A percentile compares a stretch with the other conserved stretches of the same genome.
Evolutionary conservation across 2,888 invertebrate species (phyloP).

Genomic region (Agrotis ipsilon): DNA sequence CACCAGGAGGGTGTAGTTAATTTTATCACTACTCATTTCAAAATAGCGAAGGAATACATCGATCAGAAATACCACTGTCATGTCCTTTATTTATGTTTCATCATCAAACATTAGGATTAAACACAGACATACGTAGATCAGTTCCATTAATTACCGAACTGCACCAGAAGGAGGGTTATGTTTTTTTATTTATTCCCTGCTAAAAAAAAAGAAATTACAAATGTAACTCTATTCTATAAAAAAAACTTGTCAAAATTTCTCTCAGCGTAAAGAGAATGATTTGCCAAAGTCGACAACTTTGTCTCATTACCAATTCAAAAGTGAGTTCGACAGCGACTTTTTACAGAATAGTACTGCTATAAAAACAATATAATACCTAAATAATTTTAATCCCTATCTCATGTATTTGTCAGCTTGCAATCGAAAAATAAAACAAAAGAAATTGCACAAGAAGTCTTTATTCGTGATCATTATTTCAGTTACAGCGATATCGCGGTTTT

Average conservation of each 20-base stretch:
- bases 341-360: constrained; percentile 14
- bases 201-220: background rate
- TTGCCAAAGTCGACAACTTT: background rate
- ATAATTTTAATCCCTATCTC: background rate
- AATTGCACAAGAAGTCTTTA: constrained; percentile 34
- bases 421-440: constrained; percentile 32
- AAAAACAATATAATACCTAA: background rate
- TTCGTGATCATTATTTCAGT: constrained; percentile 20
- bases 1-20: no score
- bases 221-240: no score
- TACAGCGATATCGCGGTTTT: constrained; percentile 31
- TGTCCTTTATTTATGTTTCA: no score
- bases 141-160: no score
- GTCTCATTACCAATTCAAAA: background rate
- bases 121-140: no score
- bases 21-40: no score
- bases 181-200: no score
- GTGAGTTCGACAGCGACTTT: background rate
- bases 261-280: background rate
- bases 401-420: constrained; percentile 16
- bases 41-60: no score
- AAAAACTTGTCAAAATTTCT: no score
- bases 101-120: no score
- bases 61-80: no score
- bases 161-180: no score